Percentiles rank a stretch among this genome's conserved stretches.
phyloP scores from a whole-genome alignment of 1,140 invertebrate species.

The Meteorus sp. region DNA sequence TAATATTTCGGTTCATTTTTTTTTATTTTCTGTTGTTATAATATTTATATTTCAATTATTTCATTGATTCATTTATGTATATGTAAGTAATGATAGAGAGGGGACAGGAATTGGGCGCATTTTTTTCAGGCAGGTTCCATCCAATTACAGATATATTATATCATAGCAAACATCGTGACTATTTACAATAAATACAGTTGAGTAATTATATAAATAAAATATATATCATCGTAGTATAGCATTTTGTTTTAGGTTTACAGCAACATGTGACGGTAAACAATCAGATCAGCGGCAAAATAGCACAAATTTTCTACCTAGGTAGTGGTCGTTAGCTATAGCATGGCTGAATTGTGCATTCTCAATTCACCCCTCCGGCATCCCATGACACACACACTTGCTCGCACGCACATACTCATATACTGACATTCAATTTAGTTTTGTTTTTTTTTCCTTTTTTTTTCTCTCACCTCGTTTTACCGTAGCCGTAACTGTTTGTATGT shows the following conservation, averaged over 20 bases:
- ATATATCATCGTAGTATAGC: constrained; percentile 50
- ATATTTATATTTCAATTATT: constrained; percentile 1
- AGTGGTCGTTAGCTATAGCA: constrained; percentile 52
- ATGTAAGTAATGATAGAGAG: constrained; percentile 4
- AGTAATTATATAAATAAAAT: constrained; percentile 57
- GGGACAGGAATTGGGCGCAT: constrained; percentile 32
- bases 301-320: constrained; percentile 51
- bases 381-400: too few species aligned
- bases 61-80: constrained; percentile 11
- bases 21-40: not conserved
- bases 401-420: too few species aligned
- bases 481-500: too few species aligned
- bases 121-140: constrained; percentile 43
- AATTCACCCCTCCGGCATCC: constrained; percentile 10
- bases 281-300: constrained; percentile 55
- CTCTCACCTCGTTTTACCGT: constrained; percentile 27
- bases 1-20: too few species aligned
- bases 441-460: constrained; percentile 16
- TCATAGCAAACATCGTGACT: constrained; percentile 57
- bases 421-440: constrained; percentile 23
- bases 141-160: constrained; percentile 56
- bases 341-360: constrained; percentile 41
- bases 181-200: constrained; percentile 57
- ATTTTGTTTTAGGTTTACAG: constrained; percentile 50
- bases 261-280: constrained; percentile 56